phyloP scores from a whole-genome alignment of 1,140 invertebrate species.

The Trachymyrmex septentrionalis region DNA sequence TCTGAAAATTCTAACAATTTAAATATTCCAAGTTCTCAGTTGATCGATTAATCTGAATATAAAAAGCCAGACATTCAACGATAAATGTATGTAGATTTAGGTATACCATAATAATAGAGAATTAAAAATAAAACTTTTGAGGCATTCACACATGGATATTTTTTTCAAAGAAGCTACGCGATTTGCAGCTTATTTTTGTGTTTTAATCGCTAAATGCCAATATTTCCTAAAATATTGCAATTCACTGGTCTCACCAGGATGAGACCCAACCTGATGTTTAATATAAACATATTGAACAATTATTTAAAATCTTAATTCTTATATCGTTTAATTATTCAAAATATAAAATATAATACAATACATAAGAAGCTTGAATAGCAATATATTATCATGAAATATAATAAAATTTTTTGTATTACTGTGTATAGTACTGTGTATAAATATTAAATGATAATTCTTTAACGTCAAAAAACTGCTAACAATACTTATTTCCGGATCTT shows the following conservation, averaged over 20 bases:
- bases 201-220: too few species aligned
- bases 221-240: too few species aligned
- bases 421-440: background rate
- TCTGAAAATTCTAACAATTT: background rate
- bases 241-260: too few species aligned
- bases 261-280: too few species aligned
- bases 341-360: background rate
- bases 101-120: background rate
- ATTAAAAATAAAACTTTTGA: background rate
- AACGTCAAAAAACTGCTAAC: background rate
- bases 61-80: background rate
- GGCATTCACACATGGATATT: too few species aligned
- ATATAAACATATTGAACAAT: too few species aligned
- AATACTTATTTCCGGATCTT: background rate
- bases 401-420: constrained; percentile 4
- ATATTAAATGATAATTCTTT: background rate
- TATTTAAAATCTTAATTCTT: background rate
- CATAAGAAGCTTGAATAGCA: background rate
- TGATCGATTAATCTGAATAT: background rate
- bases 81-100: background rate
- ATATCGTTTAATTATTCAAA: background rate
- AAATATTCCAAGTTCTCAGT: background rate
- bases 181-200: too few species aligned
- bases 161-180: too few species aligned
- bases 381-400: background rate